Evolutionary conservation across 1,140 invertebrate genomes (phyloP), one percentile per base, ranked within the genome.

Genomic region (Halesus radiatus): DNA sequence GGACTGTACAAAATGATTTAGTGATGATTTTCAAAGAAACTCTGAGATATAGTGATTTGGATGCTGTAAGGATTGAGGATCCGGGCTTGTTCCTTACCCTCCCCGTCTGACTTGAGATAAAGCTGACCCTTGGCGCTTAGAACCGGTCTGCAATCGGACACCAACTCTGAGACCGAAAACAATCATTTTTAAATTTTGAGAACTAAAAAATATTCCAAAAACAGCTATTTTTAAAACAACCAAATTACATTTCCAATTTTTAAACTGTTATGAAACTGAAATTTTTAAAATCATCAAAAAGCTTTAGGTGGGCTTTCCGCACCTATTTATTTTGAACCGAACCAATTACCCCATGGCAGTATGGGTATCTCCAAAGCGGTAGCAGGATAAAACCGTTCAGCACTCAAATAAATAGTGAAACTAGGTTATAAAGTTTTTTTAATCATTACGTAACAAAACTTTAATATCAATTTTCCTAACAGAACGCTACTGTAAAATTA

Each of bases 71-170:
- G 75, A 77, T 77, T 77, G 58, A 77, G 23, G 75, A 77, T 77
- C 75, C 75, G 32, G 8, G 52, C 15, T 45, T 45, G 45, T 52
- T 76, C 89, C 93, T 94, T 94, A 95, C 94, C 94, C 91, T 94
- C 93, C 88, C 91, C 92, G 90, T 95, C 93, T 88, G 92, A 92
- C 91, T 94, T 94, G 88, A 94, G 92, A 92, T 95, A 94, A 87
- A 93, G 91, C 91, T 93, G 92, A 89, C 94, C 93, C 91, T 93
- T 92, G 87, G 93, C 93, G 91, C 92, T 93, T 88, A 94, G 86
- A 84, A 89, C 86, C 62, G 88, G 88, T 84, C 89, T 87, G 86
- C 85, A 89, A 88, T 90, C 89, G 87, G 88, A 89, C 89, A 89
- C 88, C 87, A 90, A 82, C 85, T 89, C 89, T 89, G 88, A 75